A percentile compares a stretch with the other conserved stretches of the same genome.
phyloP scores from a whole-genome alignment of 2,888 invertebrate genomes.

The Archips xylosteana region DNA sequence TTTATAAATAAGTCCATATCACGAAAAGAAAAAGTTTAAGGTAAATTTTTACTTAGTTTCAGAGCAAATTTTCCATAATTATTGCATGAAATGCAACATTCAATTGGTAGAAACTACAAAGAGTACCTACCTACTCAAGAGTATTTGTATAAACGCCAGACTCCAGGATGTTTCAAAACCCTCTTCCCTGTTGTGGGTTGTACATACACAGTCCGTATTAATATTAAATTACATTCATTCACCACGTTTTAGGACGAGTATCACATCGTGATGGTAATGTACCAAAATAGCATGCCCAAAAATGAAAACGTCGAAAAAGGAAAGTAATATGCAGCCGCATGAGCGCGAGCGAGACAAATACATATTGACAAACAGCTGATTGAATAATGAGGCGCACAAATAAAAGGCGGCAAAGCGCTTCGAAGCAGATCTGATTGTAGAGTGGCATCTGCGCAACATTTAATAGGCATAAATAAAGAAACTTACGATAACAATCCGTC shows the following conservation, averaged over 20 bases:
- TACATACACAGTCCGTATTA: background rate
- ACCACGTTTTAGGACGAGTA: slow-evolving; percentile 76
- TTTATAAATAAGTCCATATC: no score
- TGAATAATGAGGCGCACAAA: slow-evolving; percentile 50
- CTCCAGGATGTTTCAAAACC: background rate
- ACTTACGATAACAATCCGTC: slow-evolving; percentile 60
- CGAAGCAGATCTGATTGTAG: slow-evolving; percentile 21
- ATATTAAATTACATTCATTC: slow-evolving; percentile 55
- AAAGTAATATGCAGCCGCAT: slow-evolving; percentile 58
- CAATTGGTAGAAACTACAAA: background rate
- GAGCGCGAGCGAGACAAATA: slow-evolving; percentile 68
- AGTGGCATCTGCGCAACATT: slow-evolving; percentile 2
- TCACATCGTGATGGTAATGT: slow-evolving; percentile 83
- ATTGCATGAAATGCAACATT: no score
- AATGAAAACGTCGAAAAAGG: slow-evolving; percentile 75
- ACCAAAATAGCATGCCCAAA: slow-evolving; percentile 85
- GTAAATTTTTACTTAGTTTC: no score
- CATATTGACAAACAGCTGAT: slow-evolving; percentile 83
- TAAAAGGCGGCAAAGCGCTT: slow-evolving; percentile 38
- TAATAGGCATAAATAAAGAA: slow-evolving; percentile 25
- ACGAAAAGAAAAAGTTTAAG: no score
- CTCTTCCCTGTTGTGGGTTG: background rate
- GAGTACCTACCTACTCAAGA: no score
- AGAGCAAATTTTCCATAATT: no score
- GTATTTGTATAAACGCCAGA: background rate